These are phyloP conservation scores for Babyrousa celebensis DNA, from an alignment of 2,797 vertebrate species.

Conservation along the genomic window DNA sequence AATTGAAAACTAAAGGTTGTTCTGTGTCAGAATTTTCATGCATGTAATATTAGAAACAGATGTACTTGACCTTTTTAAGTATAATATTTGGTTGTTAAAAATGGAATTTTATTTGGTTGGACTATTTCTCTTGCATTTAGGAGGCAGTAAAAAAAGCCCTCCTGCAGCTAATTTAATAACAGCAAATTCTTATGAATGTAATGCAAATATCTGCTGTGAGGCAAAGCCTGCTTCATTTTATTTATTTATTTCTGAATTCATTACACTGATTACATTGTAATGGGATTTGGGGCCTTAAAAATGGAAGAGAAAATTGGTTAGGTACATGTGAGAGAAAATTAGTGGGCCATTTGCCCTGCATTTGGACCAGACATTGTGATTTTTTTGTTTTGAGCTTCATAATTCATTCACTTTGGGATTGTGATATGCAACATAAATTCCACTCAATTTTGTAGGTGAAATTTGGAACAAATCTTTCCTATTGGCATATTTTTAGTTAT, in stretches of 20 bases:
- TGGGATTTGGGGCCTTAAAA: constrained; percentile 62
- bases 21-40: constrained; percentile 54
- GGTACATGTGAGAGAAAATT: constrained; percentile 64
- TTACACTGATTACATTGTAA: constrained; percentile 73
- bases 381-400: constrained; percentile 57
- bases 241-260: constrained; percentile 74
- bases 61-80: constrained; percentile 49
- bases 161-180: constrained; percentile 82
- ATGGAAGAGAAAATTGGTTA: constrained; percentile 61
- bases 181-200: constrained; percentile 71
- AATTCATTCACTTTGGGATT: constrained; percentile 58
- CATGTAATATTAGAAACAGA: constrained; percentile 54
- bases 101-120: constrained; percentile 71
- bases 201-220: constrained; percentile 73
- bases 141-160: constrained; percentile 67
- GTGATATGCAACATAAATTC: not conserved
- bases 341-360: constrained; percentile 5
- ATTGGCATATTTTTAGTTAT: constrained; percentile 44
- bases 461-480: constrained; percentile 34
- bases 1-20: constrained; percentile 80
- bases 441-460: constrained; percentile 18
- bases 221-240: constrained; percentile 64
- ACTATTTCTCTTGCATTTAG: constrained; percentile 76
- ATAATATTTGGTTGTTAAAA: constrained; percentile 77
- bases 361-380: not conserved